phyloP scores from a whole-genome alignment of 2,888 invertebrate genomes.

The Epinotia brunnichana region DNA sequence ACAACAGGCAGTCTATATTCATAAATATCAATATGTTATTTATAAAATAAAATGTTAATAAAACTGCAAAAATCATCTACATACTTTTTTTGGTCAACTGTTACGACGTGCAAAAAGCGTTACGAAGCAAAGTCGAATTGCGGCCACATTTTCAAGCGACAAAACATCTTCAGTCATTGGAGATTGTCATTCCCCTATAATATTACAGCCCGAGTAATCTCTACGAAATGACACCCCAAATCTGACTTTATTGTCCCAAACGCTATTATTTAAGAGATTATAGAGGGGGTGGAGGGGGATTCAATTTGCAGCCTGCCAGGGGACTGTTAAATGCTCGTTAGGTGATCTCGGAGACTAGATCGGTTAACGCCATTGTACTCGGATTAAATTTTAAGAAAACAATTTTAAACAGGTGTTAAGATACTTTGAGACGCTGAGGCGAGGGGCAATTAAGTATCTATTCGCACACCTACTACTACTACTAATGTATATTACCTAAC shows the following conservation, averaged over 20 bases:
- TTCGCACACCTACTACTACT: no score
- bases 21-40: no score
- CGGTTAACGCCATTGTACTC: slow-evolving; percentile 33
- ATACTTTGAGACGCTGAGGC: no score
- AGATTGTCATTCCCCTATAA: slow-evolving; percentile 33
- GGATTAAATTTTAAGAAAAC: slow-evolving; percentile 36
- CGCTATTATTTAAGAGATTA: slow-evolving; percentile 73
- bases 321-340: slow-evolving; percentile 40
- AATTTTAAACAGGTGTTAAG: slow-evolving; percentile 20
- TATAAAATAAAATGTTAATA: no score
- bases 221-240: slow-evolving; percentile 68
- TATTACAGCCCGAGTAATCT: slow-evolving; percentile 54
- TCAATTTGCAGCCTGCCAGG: slow-evolving; percentile 67
- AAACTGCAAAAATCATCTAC: no score
- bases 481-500: no score
- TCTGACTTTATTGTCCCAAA: slow-evolving; percentile 73
- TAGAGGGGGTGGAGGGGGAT: slow-evolving; percentile 57
- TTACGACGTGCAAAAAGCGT: neutral
- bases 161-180: neutral
- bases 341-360: slow-evolving; percentile 37
- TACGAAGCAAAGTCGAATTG: neutral
- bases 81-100: no score
- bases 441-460: neutral
- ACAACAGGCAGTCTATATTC: no score
- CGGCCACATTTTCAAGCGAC: neutral